A percentile compares a stretch with the other conserved stretches of the same genome.
These are phyloP conservation scores for Girardia tigrina DNA, from an alignment of 2,888 invertebrate genomes.

Conservation along the genomic window DNA sequence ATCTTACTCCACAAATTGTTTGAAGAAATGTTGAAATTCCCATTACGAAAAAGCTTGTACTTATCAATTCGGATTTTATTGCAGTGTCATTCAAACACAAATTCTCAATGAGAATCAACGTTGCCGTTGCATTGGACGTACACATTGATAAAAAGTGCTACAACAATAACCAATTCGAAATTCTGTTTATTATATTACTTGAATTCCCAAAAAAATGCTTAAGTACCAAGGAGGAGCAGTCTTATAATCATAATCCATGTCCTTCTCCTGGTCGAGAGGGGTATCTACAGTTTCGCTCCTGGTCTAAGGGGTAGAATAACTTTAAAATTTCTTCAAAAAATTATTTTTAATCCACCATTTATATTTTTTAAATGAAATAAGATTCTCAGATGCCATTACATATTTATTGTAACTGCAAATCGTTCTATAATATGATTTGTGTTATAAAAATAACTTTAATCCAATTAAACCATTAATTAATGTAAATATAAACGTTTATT, in stretches of 20 bases:
- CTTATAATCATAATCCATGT: background rate
- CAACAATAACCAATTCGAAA: no score
- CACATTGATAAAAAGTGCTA: background rate
- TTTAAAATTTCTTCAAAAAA: background rate
- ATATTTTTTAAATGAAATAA: no score
- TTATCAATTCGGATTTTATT: conserved; percentile 4
- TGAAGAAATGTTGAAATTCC: background rate
- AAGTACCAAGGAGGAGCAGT: background rate
- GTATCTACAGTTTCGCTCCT: no score
- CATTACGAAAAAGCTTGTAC: background rate
- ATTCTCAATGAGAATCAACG: background rate
- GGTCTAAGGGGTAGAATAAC: no score
- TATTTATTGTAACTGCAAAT: no score
- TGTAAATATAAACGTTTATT: no score
- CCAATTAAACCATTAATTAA: no score
- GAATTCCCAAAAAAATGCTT: background rate
- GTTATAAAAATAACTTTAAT: no score
- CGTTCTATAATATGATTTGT: no score
- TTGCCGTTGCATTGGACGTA: background rate
- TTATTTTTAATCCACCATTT: background rate
- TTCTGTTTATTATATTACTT: no score
- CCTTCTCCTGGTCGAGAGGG: background rate
- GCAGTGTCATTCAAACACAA: background rate
- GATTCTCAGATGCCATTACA: no score
- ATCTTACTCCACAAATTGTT: background rate